These are phyloP conservation scores for Bos javanicus DNA, from an alignment of 2,113 vertebrate genomes.

Conservation along the genomic window DNA sequence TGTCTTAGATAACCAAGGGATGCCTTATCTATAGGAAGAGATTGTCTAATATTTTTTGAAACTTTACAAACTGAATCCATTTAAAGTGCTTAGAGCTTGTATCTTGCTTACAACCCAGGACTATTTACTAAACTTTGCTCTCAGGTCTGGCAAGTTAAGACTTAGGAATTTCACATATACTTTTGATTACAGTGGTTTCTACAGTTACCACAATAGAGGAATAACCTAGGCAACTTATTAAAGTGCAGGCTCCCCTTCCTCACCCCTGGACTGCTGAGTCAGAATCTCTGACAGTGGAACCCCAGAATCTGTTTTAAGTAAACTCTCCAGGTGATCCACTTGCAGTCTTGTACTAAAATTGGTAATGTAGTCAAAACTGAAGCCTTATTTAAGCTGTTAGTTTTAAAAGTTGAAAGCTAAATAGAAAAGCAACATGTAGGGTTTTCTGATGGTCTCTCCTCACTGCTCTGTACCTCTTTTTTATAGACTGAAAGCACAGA, in stretches of 20 bases:
- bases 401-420: background rate
- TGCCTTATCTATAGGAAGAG: background rate
- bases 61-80: background rate
- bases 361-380: background rate
- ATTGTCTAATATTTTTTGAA: background rate
- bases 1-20: background rate
- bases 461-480: background rate
- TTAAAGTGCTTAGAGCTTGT: background rate
- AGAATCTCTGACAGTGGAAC: background rate
- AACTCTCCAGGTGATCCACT: background rate
- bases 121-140: background rate
- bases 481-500: background rate
- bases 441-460: background rate
- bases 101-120: background rate
- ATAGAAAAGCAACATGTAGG: background rate
- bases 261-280: background rate
- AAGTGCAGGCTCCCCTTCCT: background rate
- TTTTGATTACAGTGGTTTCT: background rate
- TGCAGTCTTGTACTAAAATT: background rate
- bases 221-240: background rate
- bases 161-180: background rate
- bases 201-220: background rate
- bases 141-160: background rate
- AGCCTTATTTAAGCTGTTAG: background rate
- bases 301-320: background rate